phyloP scores from a whole-genome alignment of 2,888 invertebrate species.

The Ctena decussata region DNA sequence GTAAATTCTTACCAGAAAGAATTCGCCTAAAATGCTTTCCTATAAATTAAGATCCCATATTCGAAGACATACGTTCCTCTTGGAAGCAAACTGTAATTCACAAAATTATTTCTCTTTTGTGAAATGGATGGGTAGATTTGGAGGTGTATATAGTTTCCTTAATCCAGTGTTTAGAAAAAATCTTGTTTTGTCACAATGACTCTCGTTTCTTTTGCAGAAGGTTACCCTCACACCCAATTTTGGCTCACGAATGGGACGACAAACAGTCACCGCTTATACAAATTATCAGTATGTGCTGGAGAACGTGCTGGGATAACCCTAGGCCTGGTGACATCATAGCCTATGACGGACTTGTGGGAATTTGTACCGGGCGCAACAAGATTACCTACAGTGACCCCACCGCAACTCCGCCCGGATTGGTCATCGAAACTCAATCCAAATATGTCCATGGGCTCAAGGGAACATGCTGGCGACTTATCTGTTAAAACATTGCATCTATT shows the following conservation, averaged over 20 bases:
- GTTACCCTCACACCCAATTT: neutral
- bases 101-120: no score
- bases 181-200: no score
- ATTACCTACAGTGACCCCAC: neutral
- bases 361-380: neutral
- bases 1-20: no score
- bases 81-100: no score
- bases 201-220: neutral
- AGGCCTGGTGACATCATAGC: neutral
- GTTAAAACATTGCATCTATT: no score
- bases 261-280: neutral
- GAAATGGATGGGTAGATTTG: no score
- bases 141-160: no score
- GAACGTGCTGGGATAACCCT: neutral
- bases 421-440: neutral
- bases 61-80: no score
- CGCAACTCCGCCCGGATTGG: neutral
- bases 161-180: no score
- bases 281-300: neutral
- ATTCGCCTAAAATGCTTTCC: no score
- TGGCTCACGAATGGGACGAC: neutral
- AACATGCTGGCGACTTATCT: neutral
- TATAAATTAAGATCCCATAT: no score
- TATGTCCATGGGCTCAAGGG: neutral
- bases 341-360: neutral